Evolutionary conservation across 2,888 invertebrate genomes (phyloP).

Genomic region (Crepidodera aurea): DNA sequence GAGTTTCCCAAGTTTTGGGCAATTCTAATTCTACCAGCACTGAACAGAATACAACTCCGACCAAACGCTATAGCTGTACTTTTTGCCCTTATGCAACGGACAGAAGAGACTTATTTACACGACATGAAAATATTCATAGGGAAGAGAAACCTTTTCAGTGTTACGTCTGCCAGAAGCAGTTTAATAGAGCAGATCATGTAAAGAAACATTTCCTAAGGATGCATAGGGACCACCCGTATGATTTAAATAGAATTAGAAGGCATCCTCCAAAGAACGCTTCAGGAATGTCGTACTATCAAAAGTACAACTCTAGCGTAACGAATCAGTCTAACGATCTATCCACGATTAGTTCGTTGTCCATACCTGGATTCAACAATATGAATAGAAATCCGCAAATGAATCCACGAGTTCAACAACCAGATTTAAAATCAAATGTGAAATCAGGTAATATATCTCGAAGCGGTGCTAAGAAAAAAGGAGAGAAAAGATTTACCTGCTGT

Average conservation of each 20-base stretch:
- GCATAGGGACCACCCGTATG: slow-evolving; percentile 90
- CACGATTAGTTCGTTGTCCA: slow-evolving; percentile 51
- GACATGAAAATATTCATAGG: slow-evolving; percentile 92
- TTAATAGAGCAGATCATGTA: slow-evolving; percentile 93
- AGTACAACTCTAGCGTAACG: slow-evolving; percentile 56
- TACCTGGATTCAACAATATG: slow-evolving; percentile 56
- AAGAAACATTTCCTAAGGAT: slow-evolving; percentile 93
- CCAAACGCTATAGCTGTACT: slow-evolving; percentile 83
- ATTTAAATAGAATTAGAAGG: slow-evolving; percentile 80
- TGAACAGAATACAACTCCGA: slow-evolving; percentile 43
- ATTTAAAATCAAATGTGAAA: slow-evolving; percentile 48
- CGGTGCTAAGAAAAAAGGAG: slow-evolving; percentile 59
- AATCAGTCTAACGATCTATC: slow-evolving; percentile 51
- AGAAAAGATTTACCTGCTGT: slow-evolving; percentile 73
- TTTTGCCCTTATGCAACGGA: slow-evolving; percentile 93
- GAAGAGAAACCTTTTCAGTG: slow-evolving; percentile 95
- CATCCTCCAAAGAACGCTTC: slow-evolving; percentile 69
- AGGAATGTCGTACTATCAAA: slow-evolving; percentile 63
- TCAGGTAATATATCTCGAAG: slow-evolving; percentile 50
- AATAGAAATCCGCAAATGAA: slow-evolving; percentile 46
- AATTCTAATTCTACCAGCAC: slow-evolving; percentile 39
- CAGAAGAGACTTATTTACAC: slow-evolving; percentile 86
- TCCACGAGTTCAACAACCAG: slow-evolving; percentile 46
- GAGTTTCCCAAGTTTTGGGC: slow-evolving; percentile 47
- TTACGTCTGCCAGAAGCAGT: slow-evolving; percentile 91